These are phyloP conservation scores for Sula dactylatra DNA, from an alignment of 2,113 vertebrate species.

Conservation along the genomic window DNA sequence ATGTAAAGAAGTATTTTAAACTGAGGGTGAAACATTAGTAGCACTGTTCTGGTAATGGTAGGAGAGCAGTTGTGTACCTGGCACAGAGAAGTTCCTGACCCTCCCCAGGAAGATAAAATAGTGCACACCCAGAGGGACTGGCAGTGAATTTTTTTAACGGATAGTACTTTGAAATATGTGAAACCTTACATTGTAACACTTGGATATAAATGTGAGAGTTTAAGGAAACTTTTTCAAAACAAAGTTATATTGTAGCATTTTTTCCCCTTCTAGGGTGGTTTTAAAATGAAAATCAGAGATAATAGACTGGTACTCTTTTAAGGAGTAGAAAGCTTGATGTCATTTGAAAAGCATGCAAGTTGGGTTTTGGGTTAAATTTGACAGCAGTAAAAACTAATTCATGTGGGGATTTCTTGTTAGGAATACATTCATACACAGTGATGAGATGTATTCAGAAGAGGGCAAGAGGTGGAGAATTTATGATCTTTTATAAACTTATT, in stretches of 20 bases:
- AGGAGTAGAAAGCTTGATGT: neutral
- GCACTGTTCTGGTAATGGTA: neutral
- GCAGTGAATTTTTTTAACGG: neutral
- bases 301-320: neutral
- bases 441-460: conserved; percentile 62
- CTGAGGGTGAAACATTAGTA: neutral
- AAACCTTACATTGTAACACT: neutral
- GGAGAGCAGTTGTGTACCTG: neutral
- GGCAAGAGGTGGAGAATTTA: conserved; percentile 60
- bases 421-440: neutral
- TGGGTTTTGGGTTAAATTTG: neutral
- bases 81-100: neutral
- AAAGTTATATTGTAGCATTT: neutral
- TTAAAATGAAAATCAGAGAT: neutral
- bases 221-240: neutral
- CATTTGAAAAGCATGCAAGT: neutral
- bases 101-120: neutral
- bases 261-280: neutral
- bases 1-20: neutral
- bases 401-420: neutral
- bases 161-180: neutral
- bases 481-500: conserved; percentile 49
- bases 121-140: neutral
- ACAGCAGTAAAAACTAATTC: neutral
- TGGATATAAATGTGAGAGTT: neutral